A percentile compares a stretch with the other conserved stretches of the same genome.
phyloP scores from a whole-genome alignment of 2,797 vertebrate species.

The Kryptolebias ocellatus region DNA sequence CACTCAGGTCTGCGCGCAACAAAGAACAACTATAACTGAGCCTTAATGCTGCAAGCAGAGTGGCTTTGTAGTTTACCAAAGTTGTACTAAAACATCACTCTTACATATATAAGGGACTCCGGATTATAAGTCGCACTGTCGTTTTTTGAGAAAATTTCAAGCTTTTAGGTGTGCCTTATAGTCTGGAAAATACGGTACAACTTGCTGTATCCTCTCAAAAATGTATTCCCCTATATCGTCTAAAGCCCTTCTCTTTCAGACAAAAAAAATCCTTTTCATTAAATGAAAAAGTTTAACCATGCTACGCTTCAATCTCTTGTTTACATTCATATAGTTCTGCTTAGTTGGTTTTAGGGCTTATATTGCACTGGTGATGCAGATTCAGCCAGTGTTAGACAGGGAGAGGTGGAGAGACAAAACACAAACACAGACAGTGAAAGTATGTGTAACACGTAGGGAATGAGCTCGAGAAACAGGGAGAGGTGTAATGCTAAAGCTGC shows the following conservation, averaged over 20 bases:
- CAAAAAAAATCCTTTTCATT: not conserved
- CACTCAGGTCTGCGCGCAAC: no score
- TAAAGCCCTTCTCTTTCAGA: not conserved
- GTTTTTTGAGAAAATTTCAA: no score
- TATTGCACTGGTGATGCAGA: slow-evolving; percentile 6
- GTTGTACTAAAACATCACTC: no score
- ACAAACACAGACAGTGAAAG: slow-evolving; percentile 52
- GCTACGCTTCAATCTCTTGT: slow-evolving; percentile 10
- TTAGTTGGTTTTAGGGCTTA: slow-evolving; percentile 15
- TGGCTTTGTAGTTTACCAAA: no score
- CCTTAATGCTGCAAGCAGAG: no score
- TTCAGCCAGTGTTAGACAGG: slow-evolving; percentile 31
- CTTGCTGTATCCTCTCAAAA: no score
- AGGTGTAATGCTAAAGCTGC: slow-evolving; percentile 76
- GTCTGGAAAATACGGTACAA: no score
- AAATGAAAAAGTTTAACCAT: not conserved
- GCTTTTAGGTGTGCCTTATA: no score
- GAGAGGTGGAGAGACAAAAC: slow-evolving; percentile 24
- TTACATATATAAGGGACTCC: no score
- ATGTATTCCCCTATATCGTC: no score
- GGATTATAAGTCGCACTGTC: no score
- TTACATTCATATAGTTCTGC: not conserved
- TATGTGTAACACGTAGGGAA: slow-evolving; percentile 60
- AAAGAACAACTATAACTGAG: no score
- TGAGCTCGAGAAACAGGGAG: slow-evolving; percentile 61